These are phyloP conservation scores for Endomychus coccineus DNA, from an alignment of 2,888 invertebrate genomes.

Conservation along the genomic window DNA sequence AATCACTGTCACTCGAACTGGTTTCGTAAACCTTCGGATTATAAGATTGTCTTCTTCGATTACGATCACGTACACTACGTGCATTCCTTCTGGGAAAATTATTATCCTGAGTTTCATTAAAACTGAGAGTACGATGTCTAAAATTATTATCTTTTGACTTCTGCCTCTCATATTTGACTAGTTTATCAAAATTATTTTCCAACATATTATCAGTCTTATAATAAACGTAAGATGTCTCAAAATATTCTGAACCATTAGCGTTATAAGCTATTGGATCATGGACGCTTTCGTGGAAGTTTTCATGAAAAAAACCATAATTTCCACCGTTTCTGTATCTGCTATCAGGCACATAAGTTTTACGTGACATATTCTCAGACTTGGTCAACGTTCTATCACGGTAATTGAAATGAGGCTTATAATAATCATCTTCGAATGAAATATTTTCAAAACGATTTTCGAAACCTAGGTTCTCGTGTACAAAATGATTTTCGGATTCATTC, in stretches of 20 bases:
- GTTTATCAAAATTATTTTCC: slow-evolving; percentile 21
- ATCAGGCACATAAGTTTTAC: slow-evolving; percentile 39
- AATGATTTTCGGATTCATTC: slow-evolving; percentile 22
- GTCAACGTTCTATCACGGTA: slow-evolving; percentile 40
- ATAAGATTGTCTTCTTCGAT: slow-evolving; percentile 49
- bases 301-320: slow-evolving; percentile 30
- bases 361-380: slow-evolving; percentile 42
- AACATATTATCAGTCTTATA: slow-evolving; percentile 29
- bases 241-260: slow-evolving; percentile 28
- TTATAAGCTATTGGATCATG: slow-evolving; percentile 17
- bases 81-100: slow-evolving; percentile 36
- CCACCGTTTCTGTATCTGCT: slow-evolving; percentile 26
- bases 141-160: slow-evolving; percentile 17
- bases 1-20: slow-evolving; percentile 48
- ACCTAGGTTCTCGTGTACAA: slow-evolving; percentile 23
- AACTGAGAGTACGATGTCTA: slow-evolving; percentile 32
- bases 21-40: slow-evolving; percentile 51
- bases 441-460: slow-evolving; percentile 33
- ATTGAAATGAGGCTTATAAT: slow-evolving; percentile 17
- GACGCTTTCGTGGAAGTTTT: slow-evolving; percentile 13
- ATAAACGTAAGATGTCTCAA: slow-evolving; percentile 35
- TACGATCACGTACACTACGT: slow-evolving; percentile 50
- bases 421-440: slow-evolving; percentile 32
- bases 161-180: slow-evolving; percentile 6
- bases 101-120: slow-evolving; percentile 30